Base-by-base conservation (phyloP, 2,113 vertebrate species). In the Columba livia region DNA sequence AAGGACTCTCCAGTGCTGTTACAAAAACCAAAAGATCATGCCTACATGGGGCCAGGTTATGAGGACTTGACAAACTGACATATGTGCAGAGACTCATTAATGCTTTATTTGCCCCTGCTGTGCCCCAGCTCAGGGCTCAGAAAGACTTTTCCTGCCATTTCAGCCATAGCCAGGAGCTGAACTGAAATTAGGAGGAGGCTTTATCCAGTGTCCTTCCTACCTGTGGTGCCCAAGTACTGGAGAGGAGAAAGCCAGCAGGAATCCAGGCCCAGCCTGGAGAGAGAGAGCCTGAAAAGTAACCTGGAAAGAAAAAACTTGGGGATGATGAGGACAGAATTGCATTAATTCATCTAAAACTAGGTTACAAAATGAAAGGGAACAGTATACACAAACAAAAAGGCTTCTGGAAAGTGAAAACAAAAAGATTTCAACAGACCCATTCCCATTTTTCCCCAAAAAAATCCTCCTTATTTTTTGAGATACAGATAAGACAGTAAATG, bases 381-480 rank as follows among this genome's bases (percentile, higher is more conserved):
- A 25, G 7, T 26, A 44, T 28, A 69, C 24, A 24, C 7, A 60
- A 88, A 74, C 6, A 51, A 64, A 75, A 84, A 72, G 5, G 1
- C 12, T 79, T 79, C 32, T 85, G 42, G 25, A 72, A 88, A 71
- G 15, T 31, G 58, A 75, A 69, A 58, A 19, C 12, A 10, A 56
- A 71, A 88, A n/a, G 2, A 64, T 64, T 82, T 88, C 44, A 48
- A 79, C 21, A 25, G 11, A 38, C 2, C 0, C 4, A 36, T 62
- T 85, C 20, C 5, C 26, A 24, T 61, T 16, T 48, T 54, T 84
- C 9, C 8, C 0, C 0, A 4, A 26, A 75, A 69, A 32, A 34
- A 2, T 1, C 4, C 7, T 38, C 9, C 9, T 54, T 65, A 21
- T 29, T 48, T 79, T 82, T 31, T 21, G 11, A 11, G 15, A 50